These are phyloP conservation scores for Cyanocitta stelleri DNA, from an alignment of 2,113 vertebrate species.

Conservation along the genomic window DNA sequence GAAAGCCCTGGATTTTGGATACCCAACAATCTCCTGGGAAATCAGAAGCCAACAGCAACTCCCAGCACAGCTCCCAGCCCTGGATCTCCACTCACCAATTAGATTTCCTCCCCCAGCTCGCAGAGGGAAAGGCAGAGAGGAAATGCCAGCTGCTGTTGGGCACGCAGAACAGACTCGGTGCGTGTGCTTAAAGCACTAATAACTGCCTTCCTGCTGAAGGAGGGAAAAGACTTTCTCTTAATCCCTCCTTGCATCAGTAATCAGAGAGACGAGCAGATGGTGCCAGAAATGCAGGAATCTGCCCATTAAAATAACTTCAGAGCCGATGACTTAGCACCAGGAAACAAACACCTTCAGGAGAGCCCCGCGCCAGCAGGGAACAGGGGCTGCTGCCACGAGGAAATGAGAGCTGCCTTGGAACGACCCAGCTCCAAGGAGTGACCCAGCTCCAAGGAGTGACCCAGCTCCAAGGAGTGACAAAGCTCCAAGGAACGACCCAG, in stretches of 20 bases:
- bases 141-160: conserved; percentile 38
- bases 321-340: neutral
- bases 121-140: neutral
- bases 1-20: neutral
- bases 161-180: neutral
- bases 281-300: conserved; percentile 26
- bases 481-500: neutral
- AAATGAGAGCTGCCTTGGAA: neutral
- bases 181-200: neutral
- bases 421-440: neutral
- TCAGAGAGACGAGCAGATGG: conserved; percentile 45
- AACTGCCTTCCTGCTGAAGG: conserved; percentile 39
- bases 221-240: conserved; percentile 23
- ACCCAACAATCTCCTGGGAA: neutral
- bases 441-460: neutral
- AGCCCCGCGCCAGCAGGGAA: neutral
- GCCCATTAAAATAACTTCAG: conserved; percentile 12
- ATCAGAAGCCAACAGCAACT: neutral
- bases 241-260: conserved; percentile 39
- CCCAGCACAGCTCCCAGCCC: neutral
- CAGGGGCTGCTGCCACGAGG: neutral
- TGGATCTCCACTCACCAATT: neutral
- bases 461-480: neutral
- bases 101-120: neutral
- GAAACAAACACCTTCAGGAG: neutral